Percentiles rank a stretch among this genome's conserved stretches.
These are phyloP conservation scores for Heteromyza rotundicornis DNA, from an alignment of 2,888 invertebrate species.

Conservation along the genomic window DNA sequence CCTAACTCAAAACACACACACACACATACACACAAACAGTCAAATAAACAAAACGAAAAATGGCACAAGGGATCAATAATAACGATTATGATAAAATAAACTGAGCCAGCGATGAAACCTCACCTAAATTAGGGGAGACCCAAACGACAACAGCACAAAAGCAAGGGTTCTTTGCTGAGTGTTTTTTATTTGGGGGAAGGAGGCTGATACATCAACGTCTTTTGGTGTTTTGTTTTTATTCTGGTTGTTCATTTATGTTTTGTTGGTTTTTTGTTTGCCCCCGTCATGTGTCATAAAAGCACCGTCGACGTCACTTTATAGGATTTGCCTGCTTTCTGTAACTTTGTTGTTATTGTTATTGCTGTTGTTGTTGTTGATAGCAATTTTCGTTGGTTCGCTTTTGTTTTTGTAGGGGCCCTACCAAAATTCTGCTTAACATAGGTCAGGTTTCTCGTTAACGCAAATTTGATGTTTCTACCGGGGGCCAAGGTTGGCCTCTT, in stretches of 20 bases:
- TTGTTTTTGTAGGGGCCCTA: constrained; percentile 31
- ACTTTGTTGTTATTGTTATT: no score
- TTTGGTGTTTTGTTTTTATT: background rate
- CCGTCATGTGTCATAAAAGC: constrained; percentile 48
- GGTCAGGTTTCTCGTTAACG: constrained; percentile 42
- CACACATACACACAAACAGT: background rate
- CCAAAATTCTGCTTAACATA: constrained; percentile 48
- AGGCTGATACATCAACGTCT: background rate
- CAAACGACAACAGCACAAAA: constrained; percentile 3
- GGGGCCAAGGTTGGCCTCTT: background rate
- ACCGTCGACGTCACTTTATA: background rate
- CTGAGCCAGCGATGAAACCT: background rate
- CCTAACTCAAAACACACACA: no score
- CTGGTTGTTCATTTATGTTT: constrained; percentile 26
- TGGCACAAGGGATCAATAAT: constrained; percentile 14
- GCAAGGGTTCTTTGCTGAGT: constrained; percentile 12
- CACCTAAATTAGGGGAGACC: constrained; percentile 24
- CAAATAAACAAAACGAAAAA: background rate
- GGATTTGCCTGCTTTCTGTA: background rate
- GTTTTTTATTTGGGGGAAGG: constrained; percentile 29
- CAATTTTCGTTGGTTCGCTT: background rate
- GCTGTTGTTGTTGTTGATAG: constrained; percentile 12
- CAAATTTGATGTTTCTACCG: background rate
- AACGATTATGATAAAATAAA: constrained; percentile 8
- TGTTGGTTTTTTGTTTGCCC: constrained; percentile 17